These are phyloP conservation scores for Sylvia borin DNA, from an alignment of 2,797 vertebrate genomes.

Conservation along the genomic window DNA sequence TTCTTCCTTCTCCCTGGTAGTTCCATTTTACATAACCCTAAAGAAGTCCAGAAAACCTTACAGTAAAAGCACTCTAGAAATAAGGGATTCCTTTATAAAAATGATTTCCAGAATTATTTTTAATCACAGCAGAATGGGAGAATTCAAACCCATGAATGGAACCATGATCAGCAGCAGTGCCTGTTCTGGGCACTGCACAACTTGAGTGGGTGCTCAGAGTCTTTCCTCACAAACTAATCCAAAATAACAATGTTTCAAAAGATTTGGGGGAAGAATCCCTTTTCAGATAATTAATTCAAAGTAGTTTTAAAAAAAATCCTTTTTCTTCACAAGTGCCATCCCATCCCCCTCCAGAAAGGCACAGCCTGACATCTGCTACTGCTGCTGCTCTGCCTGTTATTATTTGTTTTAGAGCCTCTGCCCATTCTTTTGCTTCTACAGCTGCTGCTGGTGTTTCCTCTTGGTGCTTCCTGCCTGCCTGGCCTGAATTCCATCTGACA, in stretches of 20 bases:
- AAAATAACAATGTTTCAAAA: background rate
- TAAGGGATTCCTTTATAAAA: background rate
- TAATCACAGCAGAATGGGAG: background rate
- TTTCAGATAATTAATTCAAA: background rate
- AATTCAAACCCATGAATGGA: background rate
- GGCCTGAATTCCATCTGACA: conserved; percentile 59
- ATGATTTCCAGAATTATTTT: background rate
- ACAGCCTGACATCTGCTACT: conserved; percentile 50
- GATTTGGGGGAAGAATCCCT: background rate
- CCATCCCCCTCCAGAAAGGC: conserved; percentile 17
- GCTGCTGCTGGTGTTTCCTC: conserved; percentile 69
- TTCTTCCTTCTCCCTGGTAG: background rate
- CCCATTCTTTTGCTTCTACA: conserved; percentile 66
- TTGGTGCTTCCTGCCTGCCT: conserved; percentile 61
- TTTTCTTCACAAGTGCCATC: background rate
- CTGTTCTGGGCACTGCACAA: background rate
- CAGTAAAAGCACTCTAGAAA: background rate
- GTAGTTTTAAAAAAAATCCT: background rate
- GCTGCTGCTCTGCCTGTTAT: conserved; percentile 52
- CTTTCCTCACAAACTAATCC: background rate
- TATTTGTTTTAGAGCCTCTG: conserved; percentile 66
- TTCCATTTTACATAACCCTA: background rate
- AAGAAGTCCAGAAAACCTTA: background rate
- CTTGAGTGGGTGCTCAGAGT: background rate
- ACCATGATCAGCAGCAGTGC: background rate